These are phyloP conservation scores for Diplogasteroides magnus DNA, from an alignment of 1,140 invertebrate genomes.

Conservation along the genomic window DNA sequence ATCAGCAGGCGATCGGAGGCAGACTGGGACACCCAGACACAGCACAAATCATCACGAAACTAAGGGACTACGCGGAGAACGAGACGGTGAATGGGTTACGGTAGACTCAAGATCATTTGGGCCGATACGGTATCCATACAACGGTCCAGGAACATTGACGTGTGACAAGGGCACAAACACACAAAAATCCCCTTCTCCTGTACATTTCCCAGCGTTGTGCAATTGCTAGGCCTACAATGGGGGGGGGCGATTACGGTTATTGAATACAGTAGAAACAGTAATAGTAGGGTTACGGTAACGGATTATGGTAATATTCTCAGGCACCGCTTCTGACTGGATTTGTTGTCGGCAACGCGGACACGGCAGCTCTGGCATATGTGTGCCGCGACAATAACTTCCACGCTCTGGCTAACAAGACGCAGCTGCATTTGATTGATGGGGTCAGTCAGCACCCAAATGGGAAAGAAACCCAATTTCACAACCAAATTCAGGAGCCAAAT, in stretches of 20 bases:
- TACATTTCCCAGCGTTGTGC: neutral
- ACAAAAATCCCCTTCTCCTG: neutral
- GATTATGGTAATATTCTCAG: slow-evolving; percentile 1
- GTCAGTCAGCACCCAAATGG: no score
- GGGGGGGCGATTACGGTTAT: no score
- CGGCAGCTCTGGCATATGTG: slow-evolving; percentile 10
- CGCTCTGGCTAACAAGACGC: slow-evolving; percentile 11
- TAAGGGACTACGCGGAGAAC: no score
- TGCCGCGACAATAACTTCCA: slow-evolving; percentile 24
- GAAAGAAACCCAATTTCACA: no score
- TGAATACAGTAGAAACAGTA: no score
- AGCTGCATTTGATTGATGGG: no score
- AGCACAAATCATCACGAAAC: no score
- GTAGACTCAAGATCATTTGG: neutral
- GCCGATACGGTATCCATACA: neutral
- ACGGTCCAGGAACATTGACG: no score
- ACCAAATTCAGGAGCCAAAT: no score
- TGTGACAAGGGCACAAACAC: no score
- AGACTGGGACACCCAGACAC: neutral
- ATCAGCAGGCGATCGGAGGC: neutral
- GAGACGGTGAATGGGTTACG: neutral
- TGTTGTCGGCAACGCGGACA: slow-evolving; percentile 25
- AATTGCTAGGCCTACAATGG: no score
- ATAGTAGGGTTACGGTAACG: no score
- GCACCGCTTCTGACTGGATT: slow-evolving; percentile 28